Evolutionary conservation across 2,888 invertebrate species (phyloP), one percentile per base, ranked within the genome.

Genomic region (Mycogona germanica): DNA sequence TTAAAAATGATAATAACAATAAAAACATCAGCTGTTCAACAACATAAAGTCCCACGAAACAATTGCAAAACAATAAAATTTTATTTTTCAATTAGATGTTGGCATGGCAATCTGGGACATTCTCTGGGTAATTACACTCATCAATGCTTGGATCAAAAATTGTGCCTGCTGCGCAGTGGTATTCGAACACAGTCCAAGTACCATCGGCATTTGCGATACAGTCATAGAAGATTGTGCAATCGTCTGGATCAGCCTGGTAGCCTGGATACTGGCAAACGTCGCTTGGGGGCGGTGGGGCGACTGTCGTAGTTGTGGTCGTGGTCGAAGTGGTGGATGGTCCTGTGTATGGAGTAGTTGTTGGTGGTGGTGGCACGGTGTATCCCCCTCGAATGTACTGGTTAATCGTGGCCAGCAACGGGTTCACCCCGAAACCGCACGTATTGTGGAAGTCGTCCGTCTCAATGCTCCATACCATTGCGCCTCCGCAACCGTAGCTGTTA

Each of bases 151-250:
- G 48, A 51, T 58, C 57, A 50, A 60, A 62, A 7, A 53, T 60
- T 1, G 59, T 59, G 23, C 60, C 62, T 0, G 21, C 45, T 12
- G 53, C 55, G 41, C 62, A 63, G 14, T 46, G 48, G 46, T 58
- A 60, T 7, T 41, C 53, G 26, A 55, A 58, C n/a, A 57, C 51
- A 23, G 55, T 50, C 53, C 60, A 61, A 21, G 48, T 50, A 9
- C 40, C 35, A 19, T 45, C 32, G 9, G 51, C 26, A 4, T 48
- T 37, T 3, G 51, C 29, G 6, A 58, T 50, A 51, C 63, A 63
- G n/a, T 55, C 44, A 48, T 60, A 61, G 57, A 61, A 63, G 12
- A 28, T 45, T 7, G 56, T 51, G 49, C 63, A 63, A 32, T 62
- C 55, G 14, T 51, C 28, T 21, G 61, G 59, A 45, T 49, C 54